phyloP scores from a whole-genome alignment of 2,888 invertebrate species.

The Dione vanillae region DNA sequence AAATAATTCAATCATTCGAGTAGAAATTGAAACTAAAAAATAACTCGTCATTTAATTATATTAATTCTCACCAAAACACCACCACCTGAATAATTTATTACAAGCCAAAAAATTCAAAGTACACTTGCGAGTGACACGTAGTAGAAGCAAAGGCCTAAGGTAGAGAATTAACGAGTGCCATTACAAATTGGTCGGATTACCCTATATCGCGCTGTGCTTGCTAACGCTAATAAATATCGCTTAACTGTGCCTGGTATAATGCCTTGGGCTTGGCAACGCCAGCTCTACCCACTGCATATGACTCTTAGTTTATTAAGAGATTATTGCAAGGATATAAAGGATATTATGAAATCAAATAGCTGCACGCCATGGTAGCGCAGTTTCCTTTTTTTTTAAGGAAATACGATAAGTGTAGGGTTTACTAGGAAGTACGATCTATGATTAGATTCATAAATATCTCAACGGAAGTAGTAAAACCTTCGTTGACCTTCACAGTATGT shows the following conservation, averaged over 20 bases:
- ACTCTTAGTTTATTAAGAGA: slow-evolving; percentile 32
- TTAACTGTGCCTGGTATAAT: slow-evolving; percentile 42
- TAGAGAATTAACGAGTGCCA: slow-evolving; percentile 46
- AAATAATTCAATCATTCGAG: background rate
- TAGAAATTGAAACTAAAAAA: background rate
- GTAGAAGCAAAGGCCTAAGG: slow-evolving; percentile 36
- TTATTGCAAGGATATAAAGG: slow-evolving; percentile 22
- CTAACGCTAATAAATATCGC: slow-evolving; percentile 47
- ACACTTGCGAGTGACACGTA: background rate
- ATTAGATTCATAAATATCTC: no score
- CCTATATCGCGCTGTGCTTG: slow-evolving; percentile 45
- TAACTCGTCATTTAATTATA: no score
- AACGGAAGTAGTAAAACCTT: no score
- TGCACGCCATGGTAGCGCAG: background rate
- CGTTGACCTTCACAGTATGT: no score
- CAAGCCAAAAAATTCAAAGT: background rate
- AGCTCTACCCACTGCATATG: slow-evolving; percentile 26
- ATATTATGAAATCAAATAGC: slow-evolving; percentile 22
- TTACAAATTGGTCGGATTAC: slow-evolving; percentile 49
- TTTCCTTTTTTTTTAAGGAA: no score
- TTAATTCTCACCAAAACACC: no score
- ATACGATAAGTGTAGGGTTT: no score
- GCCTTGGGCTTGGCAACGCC: slow-evolving; percentile 39
- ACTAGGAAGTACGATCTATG: no score
- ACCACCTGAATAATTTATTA: background rate